Base-by-base conservation (phyloP, 2,888 invertebrate genomes). In the Tiliacea citrago region DNA sequence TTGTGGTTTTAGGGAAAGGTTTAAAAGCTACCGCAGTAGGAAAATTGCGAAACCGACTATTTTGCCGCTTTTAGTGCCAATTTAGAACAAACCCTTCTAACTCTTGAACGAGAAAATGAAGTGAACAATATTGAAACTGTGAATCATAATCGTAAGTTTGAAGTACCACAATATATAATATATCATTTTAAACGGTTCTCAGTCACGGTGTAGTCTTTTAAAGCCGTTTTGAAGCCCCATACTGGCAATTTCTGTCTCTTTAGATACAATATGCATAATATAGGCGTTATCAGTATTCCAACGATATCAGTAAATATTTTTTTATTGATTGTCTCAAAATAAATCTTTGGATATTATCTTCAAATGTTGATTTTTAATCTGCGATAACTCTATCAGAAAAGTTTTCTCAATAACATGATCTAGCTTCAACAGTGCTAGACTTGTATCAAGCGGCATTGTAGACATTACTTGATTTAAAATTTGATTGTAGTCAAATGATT, bases 401-500 rank as follows among this genome's bases (percentile, higher is more conserved):
- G 5, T 16, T 49, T 35, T 58, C 24, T 63, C 13, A 55, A 55
- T 29, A 29, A 8, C n/a, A 12, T 42, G 9, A 10, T 45, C 16
- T 29, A 57, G 29, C 21, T 53, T 57, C 9, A 47, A 29, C 24
- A 57, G 51, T 66, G 24, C 47, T 29, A 66, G 47, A 81, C 39
- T 76, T 61, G 8, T 67, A 74, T 75, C 58, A 69, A 45, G 24
- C 18, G 35, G 42, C 66, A n/a, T 65, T 72, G 60, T 61, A 69
- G 57, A 55, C 68, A 75, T 68, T 57, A 51, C 49, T 68, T 65
- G 68, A 73, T 79, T 76, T 49, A 66, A 72, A 82, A 66, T 73
- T 73, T 63, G 21, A 61, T 60, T 73, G 68, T 74, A 79, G 73
- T 73, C 66, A 73, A 83, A 75, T 60, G 70, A 49, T 18, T 72